Evolutionary conservation across 30 jellyfish, hydroid and myxozoan species (phyloP).

Genomic region (Cassiopea xamachana): DNA sequence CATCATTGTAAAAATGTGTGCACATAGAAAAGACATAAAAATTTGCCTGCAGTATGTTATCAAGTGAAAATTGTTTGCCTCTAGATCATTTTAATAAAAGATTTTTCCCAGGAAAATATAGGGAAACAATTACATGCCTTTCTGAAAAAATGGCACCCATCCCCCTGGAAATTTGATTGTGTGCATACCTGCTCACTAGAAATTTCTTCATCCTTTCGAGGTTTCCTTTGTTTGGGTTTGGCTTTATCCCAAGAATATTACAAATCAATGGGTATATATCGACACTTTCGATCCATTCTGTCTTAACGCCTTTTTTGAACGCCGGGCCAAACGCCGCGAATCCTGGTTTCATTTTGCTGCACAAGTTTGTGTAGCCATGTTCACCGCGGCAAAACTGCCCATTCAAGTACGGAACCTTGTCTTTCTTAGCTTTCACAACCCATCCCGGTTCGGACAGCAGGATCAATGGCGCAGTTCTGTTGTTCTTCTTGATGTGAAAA

Average conservation of each 20-base stretch:
- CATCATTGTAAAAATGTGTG: too few relatives aligned
- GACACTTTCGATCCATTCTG: slow-evolving; percentile 63
- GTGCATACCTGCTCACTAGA: not conserved
- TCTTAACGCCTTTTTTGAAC: slow-evolving; percentile 54
- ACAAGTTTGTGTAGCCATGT: slow-evolving; percentile 85
- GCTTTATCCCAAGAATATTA: slow-evolving; percentile 74
- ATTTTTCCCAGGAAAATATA: too few relatives aligned
- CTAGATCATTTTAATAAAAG: too few relatives aligned
- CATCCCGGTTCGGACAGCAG: slow-evolving; percentile 92
- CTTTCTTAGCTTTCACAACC: slow-evolving; percentile 45
- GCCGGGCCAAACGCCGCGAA: slow-evolving; percentile 92
- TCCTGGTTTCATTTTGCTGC: slow-evolving; percentile 88
- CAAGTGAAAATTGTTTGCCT: too few relatives aligned
- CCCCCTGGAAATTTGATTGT: too few relatives aligned
- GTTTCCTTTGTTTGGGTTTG: slow-evolving; percentile 82
- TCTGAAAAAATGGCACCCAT: too few relatives aligned
- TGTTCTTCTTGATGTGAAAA: slow-evolving; percentile 67
- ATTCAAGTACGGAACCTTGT: slow-evolving; percentile 39
- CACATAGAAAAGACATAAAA: too few relatives aligned
- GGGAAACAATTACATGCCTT: too few relatives aligned
- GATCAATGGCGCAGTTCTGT: slow-evolving; percentile 86
- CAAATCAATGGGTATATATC: slow-evolving; percentile 86
- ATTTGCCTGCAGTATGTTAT: not conserved
- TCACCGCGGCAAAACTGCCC: slow-evolving; percentile 83
- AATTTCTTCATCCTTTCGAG: slow-evolving; percentile 48